Percentiles rank a stretch among this genome's conserved stretches.
Conservation (phyloP, 1,140 invertebrate genomes). For the Trypoxylus dichotomus region DNA sequence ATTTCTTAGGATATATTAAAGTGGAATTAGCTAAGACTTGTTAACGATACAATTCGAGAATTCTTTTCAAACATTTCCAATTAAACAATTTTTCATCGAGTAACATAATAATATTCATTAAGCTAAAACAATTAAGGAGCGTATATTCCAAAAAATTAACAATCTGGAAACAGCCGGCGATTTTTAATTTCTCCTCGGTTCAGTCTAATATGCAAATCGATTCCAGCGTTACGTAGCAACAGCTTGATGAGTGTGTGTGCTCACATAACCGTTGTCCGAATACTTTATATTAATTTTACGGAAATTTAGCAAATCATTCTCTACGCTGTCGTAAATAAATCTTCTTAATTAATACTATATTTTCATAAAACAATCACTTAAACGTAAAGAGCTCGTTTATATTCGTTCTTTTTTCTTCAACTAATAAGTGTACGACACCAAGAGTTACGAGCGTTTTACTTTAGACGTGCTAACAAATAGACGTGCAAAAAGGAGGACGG, state of each 20-base stretch:
- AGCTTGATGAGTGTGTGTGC: no score
- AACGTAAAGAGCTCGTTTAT: background rate
- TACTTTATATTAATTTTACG: background rate
- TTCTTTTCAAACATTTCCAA: no score
- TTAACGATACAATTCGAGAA: no score
- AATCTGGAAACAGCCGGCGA: slow-evolving; percentile 8
- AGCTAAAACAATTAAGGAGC: slow-evolving; percentile 9
- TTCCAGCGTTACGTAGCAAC: background rate
- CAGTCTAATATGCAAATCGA: background rate
- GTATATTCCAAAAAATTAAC: slow-evolving; percentile 20
- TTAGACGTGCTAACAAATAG: background rate
- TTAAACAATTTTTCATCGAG: no score
- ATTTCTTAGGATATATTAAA: no score
- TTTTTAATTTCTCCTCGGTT: background rate
- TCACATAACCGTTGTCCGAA: background rate
- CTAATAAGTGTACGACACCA: background rate
- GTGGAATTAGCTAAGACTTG: no score
- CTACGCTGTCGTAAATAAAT: background rate
- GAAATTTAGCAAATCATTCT: background rate
- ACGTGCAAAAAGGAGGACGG: background rate
- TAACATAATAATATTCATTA: background rate
- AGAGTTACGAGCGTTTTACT: background rate
- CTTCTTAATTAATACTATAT: slow-evolving; percentile 1
- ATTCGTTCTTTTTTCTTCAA: background rate
- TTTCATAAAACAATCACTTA: slow-evolving; percentile 7